Base-by-base conservation (phyloP, 2,888 invertebrate genomes). In the Microctonus brassicae region DNA sequence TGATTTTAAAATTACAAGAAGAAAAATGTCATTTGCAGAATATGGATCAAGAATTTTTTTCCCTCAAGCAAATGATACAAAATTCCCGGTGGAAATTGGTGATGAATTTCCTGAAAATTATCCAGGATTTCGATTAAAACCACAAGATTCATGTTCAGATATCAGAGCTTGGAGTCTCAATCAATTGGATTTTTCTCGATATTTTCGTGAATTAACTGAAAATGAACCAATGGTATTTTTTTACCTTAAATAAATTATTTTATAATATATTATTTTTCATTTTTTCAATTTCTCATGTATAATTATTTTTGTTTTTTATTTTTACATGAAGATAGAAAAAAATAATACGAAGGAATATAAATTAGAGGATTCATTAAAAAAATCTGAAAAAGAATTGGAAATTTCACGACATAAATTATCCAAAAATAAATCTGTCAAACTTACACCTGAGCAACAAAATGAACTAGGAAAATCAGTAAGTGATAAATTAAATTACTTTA, bases 81-180 rank as follows among this genome's bases (percentile, higher is more conserved):
- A 63, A 52, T 47, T 29, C 2, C 17, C 22, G n/a, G 9, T 24
- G 7, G 39, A 26, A n/a, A 26, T 79, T 57, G 81, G 81, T 42
- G 82, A 84, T 61, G 76, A 80, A 55, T 69, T 82, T 26, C 84
- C 90, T 55, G 79, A 83, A 60, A 82, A 88, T 75, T 88, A 90
- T 61, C 89, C 89, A 84, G 91, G 91, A 79, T 90, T 90, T 64
- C 89, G 89, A 75, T 84, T 91, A 70, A 91, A 91, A 82, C 86
- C 89, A 0, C 89, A 89, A 75, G 88, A 89, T 42, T 91, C 91
- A 67, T 90, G 90, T 76, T 79, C 81, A 33, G 91, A 91, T 81
- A 75, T 90, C 42, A 87, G 90, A 77, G 90, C 91, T 76, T 91
- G 91, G 91, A 90, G 90, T 80, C 89, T 90, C 80, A 89, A 90